Evolutionary conservation across 2,888 invertebrate species (phyloP), one percentile per base, ranked within the genome.

Genomic region (Altica lythri): DNA sequence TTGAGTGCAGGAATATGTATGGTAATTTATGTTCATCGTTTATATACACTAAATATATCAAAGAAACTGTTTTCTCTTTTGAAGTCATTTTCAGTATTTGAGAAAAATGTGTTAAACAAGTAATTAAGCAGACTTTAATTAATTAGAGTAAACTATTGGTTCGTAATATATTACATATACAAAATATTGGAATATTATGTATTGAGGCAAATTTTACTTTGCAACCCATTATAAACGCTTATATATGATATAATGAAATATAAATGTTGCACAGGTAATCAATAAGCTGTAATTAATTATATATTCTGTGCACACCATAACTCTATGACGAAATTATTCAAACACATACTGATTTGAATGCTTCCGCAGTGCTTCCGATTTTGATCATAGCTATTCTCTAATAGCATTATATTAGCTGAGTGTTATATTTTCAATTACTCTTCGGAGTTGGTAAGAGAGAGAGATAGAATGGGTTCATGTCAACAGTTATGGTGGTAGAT

Each of bases 361-460:
- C 14, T 45, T 45, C 46, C 35, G 35, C 25, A 46, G 14, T 46
- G 14, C 34, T 46, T 46, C 35, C 46, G 18, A 35, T 46, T 46
- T 19, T 10, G 46, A 46, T 46, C 46, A 34, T 25, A 35, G 46
- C 25, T 35, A 46, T 46, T 46, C 35, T 35, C 12, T 46, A 46
- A 46, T 35, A 35, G 46, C 46, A 46, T 46, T 46, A 46, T 46
- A 35, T 35, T 46, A 35, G 35, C 14, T 25, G 46, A 35, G 22
- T 46, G 46, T 46, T 46, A 46, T 45, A 45, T 34, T 46, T 46
- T 46, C 46, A 46, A 46, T 46, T 46, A 46, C 18, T 34, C 34
- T 32, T n/a, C 16, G 12, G 34, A 34, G 46, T 25, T 14, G 12
- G 29, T 27, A n/a, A 42, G 8, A 19, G 34, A 34, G 46, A 35